Evolutionary conservation across 2,888 invertebrate species (phyloP), one percentile per base, ranked within the genome.

Genomic region (Eudemis profundana): DNA sequence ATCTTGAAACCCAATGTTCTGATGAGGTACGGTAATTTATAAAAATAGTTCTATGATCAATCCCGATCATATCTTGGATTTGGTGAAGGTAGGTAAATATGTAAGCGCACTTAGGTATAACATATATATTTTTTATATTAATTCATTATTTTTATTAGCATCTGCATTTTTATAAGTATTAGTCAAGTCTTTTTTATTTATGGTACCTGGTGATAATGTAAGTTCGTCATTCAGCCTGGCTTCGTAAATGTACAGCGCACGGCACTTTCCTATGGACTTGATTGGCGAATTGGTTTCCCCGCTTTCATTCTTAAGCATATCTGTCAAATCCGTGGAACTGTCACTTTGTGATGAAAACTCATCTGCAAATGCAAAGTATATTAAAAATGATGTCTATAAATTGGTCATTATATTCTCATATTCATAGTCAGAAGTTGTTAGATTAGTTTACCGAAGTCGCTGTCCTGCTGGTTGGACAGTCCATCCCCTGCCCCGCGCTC

Each of bases 151-250:
- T n/a, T n/a, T n/a, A n/a, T n/a, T n/a, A n/a, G n/a, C n/a, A n/a
- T n/a, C n/a, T n/a, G n/a, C n/a, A n/a, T n/a, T n/a, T n/a, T n/a
- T n/a, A n/a, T n/a, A n/a, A n/a, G n/a, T n/a, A n/a, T n/a, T n/a
- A n/a, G n/a, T n/a, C n/a, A n/a, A n/a, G n/a, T n/a, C n/a, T n/a
- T n/a, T n/a, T n/a, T n/a, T n/a, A 17, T 51, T 19, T 21, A 21
- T 15, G 4, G 70, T 84, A 95, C 95, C 96, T 83, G 95, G 94
- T 72, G 92, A 90, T 69, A 96, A 89, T 64, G 94, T 95, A 46
- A 98, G 94, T 84, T 98, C 98, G 87, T 98, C 98, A 75, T 96
- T 95, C 66, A 97, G 93, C 78, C 96, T 96, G 54, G 98, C 97
- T 72, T 96, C 94, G 84, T 98, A 98, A 54, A 96, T 95, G 87